These are phyloP conservation scores for Otocyon megalotis DNA, from an alignment of 2,113 vertebrate species.

Conservation along the genomic window DNA sequence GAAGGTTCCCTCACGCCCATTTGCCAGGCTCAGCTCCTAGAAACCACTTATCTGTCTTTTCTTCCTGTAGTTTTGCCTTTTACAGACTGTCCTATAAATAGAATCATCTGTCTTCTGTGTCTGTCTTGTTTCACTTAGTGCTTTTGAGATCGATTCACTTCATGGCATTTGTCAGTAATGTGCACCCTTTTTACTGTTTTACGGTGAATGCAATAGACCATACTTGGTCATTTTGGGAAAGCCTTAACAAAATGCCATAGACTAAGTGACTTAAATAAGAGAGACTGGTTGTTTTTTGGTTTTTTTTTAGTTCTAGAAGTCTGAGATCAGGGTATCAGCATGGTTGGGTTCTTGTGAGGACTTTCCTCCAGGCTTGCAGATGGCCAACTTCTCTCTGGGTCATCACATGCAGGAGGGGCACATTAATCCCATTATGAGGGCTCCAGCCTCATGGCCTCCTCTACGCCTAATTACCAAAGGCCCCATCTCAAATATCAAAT, in stretches of 20 bases:
- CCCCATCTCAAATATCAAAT: background rate
- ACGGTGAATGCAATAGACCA: background rate
- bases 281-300: background rate
- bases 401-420: background rate
- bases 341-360: background rate
- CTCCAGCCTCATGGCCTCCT: background rate
- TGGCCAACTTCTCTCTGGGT: background rate
- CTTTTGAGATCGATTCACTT: background rate
- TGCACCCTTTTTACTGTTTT: background rate
- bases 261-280: background rate
- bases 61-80: background rate
- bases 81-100: background rate
- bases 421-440: background rate
- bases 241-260: background rate
- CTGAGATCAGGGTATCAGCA: background rate
- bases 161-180: background rate
- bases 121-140: background rate
- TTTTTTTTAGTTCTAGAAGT: background rate
- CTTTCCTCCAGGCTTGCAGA: background rate
- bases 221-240: background rate
- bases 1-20: background rate
- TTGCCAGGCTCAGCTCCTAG: background rate
- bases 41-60: background rate
- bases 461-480: background rate
- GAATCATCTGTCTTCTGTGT: background rate